These are phyloP conservation scores for Sylvietta virens DNA, from an alignment of 2,113 vertebrate species.

Conservation along the genomic window DNA sequence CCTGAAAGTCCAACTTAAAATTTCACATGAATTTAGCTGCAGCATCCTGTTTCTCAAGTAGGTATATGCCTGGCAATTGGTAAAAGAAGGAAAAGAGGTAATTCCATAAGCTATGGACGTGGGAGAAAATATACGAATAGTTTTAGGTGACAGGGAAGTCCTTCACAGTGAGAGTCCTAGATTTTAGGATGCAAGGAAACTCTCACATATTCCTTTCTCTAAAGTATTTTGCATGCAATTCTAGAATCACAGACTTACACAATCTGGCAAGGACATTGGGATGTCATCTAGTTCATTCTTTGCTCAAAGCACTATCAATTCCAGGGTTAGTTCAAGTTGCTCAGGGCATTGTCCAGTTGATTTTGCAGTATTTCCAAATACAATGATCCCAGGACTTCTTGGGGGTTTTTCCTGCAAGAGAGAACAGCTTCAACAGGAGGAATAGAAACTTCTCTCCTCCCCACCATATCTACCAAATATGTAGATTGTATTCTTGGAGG, in stretches of 20 bases:
- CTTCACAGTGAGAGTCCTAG: not conserved
- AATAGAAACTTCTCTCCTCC: not conserved
- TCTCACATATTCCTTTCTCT: not conserved
- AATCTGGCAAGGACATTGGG: not conserved
- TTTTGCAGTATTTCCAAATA: not conserved
- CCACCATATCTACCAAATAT: fast-evolving
- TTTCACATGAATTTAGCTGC: not conserved
- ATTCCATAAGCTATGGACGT: not conserved
- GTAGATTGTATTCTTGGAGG: not conserved
- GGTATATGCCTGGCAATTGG: not conserved
- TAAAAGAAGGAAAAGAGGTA: not conserved
- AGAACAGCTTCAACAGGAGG: not conserved
- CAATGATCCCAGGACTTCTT: fast-evolving
- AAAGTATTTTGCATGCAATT: not conserved
- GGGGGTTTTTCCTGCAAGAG: fast-evolving
- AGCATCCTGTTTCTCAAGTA: not conserved
- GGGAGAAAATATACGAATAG: not conserved
- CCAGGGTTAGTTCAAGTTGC: not conserved
- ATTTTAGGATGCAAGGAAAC: not conserved
- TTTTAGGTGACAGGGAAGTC: not conserved
- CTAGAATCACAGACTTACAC: not conserved
- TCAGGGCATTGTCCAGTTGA: not conserved
- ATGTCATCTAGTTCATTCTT: not conserved
- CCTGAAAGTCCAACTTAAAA: not conserved
- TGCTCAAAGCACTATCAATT: not conserved